phyloP scores from a whole-genome alignment of 1,140 invertebrate species.

The Caerostris darwini region DNA sequence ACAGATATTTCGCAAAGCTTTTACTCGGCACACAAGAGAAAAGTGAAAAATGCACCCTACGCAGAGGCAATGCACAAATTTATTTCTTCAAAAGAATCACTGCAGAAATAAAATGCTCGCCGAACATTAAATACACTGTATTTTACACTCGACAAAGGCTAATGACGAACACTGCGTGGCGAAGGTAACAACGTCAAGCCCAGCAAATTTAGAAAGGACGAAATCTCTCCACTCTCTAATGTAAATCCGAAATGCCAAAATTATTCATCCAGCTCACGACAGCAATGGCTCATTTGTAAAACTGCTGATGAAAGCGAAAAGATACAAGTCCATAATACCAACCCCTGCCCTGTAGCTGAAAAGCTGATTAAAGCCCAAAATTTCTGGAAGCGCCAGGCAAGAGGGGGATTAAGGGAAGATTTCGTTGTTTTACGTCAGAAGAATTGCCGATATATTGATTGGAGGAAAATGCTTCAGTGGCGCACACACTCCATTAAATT shows the following conservation, averaged over 20 bases:
- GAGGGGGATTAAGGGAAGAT: slow-evolving; percentile 30
- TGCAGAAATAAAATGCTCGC: no score
- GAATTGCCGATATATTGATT: slow-evolving; percentile 54
- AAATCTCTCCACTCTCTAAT: neutral
- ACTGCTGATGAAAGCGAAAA: slow-evolving; percentile 29
- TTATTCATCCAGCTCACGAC: slow-evolving; percentile 15
- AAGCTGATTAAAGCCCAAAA: slow-evolving; percentile 42
- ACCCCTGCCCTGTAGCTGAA: neutral
- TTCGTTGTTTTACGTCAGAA: slow-evolving; percentile 38
- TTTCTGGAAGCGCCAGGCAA: neutral
- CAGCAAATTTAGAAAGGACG: neutral
- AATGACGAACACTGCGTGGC: no score
- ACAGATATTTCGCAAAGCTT: no score
- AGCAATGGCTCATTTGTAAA: slow-evolving; percentile 41
- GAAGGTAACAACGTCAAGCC: neutral
- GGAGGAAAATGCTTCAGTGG: neutral
- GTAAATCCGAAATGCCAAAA: slow-evolving; percentile 19
- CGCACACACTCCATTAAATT: slow-evolving; percentile 43
- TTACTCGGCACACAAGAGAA: no score
- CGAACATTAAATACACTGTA: no score
- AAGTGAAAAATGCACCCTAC: no score
- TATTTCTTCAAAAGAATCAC: no score
- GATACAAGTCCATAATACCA: slow-evolving; percentile 38
- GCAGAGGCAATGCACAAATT: no score
- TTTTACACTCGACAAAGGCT: no score